These are phyloP conservation scores for Prinia subflava DNA, from an alignment of 2,113 vertebrate species.

Conservation along the genomic window DNA sequence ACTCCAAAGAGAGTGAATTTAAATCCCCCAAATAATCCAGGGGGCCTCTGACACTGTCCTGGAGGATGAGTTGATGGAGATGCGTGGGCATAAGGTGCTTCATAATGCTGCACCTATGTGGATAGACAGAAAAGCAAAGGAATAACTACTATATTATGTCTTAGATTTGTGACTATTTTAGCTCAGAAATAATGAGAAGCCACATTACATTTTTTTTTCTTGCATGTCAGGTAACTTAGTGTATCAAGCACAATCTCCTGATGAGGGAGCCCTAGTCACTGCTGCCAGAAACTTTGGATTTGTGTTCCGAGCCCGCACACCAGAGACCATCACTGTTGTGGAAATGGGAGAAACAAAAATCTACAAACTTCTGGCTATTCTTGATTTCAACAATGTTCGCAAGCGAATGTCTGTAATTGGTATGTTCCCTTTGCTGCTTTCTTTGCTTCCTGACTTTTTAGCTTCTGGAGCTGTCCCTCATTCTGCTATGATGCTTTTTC, in stretches of 20 bases:
- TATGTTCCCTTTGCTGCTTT: constrained; percentile 41
- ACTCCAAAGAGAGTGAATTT: background rate
- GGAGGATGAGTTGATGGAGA: background rate
- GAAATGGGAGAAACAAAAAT: constrained; percentile 82
- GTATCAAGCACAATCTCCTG: constrained; percentile 97
- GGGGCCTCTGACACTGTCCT: background rate
- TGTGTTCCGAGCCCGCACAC: constrained; percentile 87
- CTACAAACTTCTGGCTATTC: constrained; percentile 87
- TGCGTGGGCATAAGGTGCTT: background rate
- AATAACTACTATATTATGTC: background rate
- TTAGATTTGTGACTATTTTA: background rate
- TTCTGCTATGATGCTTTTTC: background rate
- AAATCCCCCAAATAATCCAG: background rate
- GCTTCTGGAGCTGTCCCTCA: background rate
- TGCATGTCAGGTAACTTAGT: constrained; percentile 76
- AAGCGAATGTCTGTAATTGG: constrained; percentile 98
- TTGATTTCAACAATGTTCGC: constrained; percentile 92
- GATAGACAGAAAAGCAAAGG: background rate
- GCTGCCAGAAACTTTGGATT: constrained; percentile 95
- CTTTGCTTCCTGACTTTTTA: background rate
- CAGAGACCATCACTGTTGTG: constrained; percentile 81
- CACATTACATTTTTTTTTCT: background rate
- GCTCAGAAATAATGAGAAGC: background rate
- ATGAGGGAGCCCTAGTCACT: constrained; percentile 93
- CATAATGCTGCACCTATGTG: background rate